Base-by-base conservation (phyloP, 2,797 vertebrate genomes). In the Phoxinus dragarum region DNA sequence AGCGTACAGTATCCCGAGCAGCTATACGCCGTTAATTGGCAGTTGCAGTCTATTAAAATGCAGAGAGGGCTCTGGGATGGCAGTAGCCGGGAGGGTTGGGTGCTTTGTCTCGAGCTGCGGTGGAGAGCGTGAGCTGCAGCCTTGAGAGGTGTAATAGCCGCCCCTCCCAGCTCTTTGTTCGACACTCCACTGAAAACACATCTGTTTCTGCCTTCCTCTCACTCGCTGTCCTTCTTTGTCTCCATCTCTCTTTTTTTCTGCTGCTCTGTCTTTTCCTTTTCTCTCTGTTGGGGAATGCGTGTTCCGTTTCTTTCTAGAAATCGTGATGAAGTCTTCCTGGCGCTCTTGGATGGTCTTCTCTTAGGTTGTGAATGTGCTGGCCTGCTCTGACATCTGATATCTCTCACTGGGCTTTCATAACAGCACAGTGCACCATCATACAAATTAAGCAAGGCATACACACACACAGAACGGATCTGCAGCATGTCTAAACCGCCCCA, bases 21-120 rank as follows among this genome's bases (percentile, higher is more conserved):
- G 89, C 82, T 89, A 92, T 91, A 81, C 76, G 49, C 88, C 90
- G 91, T 91, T 93, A 94, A 89, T 91, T 92, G 83, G 85, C 90
- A 91, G 84, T 92, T 94, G 91, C 91, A 85, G 66, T 92, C 91
- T 90, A 91, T 90, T 93, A 93, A 93, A 88, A 93, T 88, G 88
- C 81, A 82, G 89, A 84, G 90, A 91, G 89, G 44, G 75, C 67
- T 89, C 78, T 85, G 74, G 90, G 76, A 91, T 85, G 66, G 80
- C 86, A 5, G 23, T 21, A 31, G 34, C 16, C 7, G 74, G 56
- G 75, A 86, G 81, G 54, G 79, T 40, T 67, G 78, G 74, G 81
- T 16, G 23, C 80, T 88, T 90, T 89, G 72, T 82, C 85, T 90
- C 44, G 42, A 77, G 54, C 81, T 81, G 84, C 64, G 8, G 38